Evolutionary conservation across 2,888 invertebrate genomes (phyloP).

Genomic region (Plutella xylostella): DNA sequence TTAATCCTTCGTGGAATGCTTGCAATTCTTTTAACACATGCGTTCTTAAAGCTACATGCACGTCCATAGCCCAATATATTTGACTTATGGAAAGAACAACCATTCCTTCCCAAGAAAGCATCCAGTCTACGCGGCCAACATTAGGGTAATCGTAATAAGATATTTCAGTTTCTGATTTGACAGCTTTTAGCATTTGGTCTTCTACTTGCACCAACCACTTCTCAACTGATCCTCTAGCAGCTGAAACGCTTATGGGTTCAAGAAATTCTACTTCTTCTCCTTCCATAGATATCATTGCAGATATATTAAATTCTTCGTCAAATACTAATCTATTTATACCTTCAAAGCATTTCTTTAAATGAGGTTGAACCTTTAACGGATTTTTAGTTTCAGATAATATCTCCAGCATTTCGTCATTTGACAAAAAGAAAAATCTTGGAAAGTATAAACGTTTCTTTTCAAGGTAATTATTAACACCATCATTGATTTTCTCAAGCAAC

Average conservation of each 20-base stretch:
- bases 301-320: slow-evolving; percentile 77
- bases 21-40: slow-evolving; percentile 67
- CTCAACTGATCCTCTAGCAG: slow-evolving; percentile 85
- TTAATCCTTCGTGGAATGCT: slow-evolving; percentile 66
- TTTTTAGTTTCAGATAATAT: slow-evolving; percentile 92
- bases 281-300: slow-evolving; percentile 82
- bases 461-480: slow-evolving; percentile 84
- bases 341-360: slow-evolving; percentile 90
- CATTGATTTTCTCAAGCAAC: slow-evolving; percentile 83
- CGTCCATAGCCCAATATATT: slow-evolving; percentile 86
- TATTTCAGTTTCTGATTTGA: slow-evolving; percentile 75
- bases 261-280: slow-evolving; percentile 77
- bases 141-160: slow-evolving; percentile 75
- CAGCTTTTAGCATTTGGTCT: slow-evolving; percentile 80
- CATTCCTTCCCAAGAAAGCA: slow-evolving; percentile 84
- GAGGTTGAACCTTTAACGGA: slow-evolving; percentile 85
- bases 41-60: slow-evolving; percentile 75
- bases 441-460: slow-evolving; percentile 88
- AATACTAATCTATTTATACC: slow-evolving; percentile 83
- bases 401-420: slow-evolving; percentile 91
- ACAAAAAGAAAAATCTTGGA: slow-evolving; percentile 90
- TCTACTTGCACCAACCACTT: slow-evolving; percentile 89
- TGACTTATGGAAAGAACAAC: slow-evolving; percentile 83
- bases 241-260: slow-evolving; percentile 74
- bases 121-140: slow-evolving; percentile 75